Conservation (phyloP, 2,888 invertebrate genomes). For the Gisinianus flammeolus region DNA sequence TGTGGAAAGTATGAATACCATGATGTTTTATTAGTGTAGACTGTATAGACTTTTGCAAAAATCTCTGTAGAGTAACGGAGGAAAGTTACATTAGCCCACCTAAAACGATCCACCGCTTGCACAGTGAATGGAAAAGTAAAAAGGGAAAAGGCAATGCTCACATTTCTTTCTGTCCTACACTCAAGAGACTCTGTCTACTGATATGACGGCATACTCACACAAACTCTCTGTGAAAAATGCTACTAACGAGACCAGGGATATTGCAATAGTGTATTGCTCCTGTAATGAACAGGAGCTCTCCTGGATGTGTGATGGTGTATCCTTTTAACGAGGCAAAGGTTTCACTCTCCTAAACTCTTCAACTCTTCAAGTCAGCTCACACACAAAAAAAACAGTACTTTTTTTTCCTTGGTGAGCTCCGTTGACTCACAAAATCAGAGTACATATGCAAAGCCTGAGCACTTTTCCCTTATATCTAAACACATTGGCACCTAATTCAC, state of each 20-base stretch:
- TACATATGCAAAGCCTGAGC: too few relatives aligned
- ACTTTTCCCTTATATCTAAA: background rate
- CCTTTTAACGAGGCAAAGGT: background rate
- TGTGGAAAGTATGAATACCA: too few relatives aligned
- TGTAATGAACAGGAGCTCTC: background rate
- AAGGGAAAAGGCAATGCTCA: constrained; percentile 16
- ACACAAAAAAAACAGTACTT: background rate
- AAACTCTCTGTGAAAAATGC: constrained; percentile 7
- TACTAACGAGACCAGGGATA: constrained; percentile 22
- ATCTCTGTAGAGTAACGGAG: too few relatives aligned
- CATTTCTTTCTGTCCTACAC: background rate
- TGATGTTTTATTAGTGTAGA: too few relatives aligned
- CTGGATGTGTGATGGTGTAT: background rate
- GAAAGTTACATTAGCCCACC: constrained; percentile 22
- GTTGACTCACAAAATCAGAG: too few relatives aligned
- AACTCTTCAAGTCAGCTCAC: background rate
- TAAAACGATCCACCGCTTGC: constrained; percentile 12
- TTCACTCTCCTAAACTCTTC: background rate
- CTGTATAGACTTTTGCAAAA: too few relatives aligned
- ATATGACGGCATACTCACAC: constrained; percentile 1
- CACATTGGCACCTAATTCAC: constrained; percentile 34
- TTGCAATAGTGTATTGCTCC: background rate
- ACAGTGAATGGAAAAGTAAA: background rate
- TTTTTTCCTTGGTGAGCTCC: too few relatives aligned
- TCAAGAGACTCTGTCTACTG: background rate